Percentiles rank a stretch among this genome's conserved stretches.
phyloP scores from a whole-genome alignment of 1,140 invertebrate species.

The Drosophila eugracilis region DNA sequence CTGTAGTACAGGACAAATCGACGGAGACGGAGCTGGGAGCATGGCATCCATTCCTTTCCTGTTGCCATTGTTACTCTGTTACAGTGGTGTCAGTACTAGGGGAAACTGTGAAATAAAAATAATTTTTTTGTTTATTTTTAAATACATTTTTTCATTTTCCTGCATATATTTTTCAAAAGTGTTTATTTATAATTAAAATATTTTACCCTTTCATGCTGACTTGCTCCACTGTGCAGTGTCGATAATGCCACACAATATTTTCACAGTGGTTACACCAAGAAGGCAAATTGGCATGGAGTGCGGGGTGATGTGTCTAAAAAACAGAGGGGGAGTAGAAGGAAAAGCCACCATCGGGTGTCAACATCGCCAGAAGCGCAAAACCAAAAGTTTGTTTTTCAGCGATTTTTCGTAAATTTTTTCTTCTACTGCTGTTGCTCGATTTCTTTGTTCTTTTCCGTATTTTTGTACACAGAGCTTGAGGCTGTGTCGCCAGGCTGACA shows the following conservation, averaged over 20 bases:
- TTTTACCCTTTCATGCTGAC: too few relatives aligned
- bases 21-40: conserved; percentile 15
- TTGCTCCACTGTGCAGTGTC: conserved; percentile 33
- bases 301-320: conserved; percentile 7
- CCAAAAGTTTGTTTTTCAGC: conserved; percentile 55
- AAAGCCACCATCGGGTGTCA: conserved; percentile 70
- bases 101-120: background rate
- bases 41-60: conserved; percentile 23
- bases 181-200: too few relatives aligned
- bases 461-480: conserved; percentile 38
- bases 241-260: conserved; percentile 78
- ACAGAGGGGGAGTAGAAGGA: conserved; percentile 4
- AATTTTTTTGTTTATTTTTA: too few relatives aligned
- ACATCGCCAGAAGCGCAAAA: conserved; percentile 61
- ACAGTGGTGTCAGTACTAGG: conserved; percentile 16
- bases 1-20: conserved; percentile 24
- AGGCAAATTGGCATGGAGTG: conserved; percentile 34
- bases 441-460: conserved; percentile 41
- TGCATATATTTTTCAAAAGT: too few relatives aligned
- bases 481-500: conserved; percentile 50
- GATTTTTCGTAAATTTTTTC: conserved; percentile 36
- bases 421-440: conserved; percentile 31
- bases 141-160: too few relatives aligned
- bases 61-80: conserved; percentile 68
- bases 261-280: conserved; percentile 71